Evolutionary conservation across 2,797 vertebrate genomes (phyloP), one percentile per base, ranked within the genome.

Genomic region (Characodon lateralis): DNA sequence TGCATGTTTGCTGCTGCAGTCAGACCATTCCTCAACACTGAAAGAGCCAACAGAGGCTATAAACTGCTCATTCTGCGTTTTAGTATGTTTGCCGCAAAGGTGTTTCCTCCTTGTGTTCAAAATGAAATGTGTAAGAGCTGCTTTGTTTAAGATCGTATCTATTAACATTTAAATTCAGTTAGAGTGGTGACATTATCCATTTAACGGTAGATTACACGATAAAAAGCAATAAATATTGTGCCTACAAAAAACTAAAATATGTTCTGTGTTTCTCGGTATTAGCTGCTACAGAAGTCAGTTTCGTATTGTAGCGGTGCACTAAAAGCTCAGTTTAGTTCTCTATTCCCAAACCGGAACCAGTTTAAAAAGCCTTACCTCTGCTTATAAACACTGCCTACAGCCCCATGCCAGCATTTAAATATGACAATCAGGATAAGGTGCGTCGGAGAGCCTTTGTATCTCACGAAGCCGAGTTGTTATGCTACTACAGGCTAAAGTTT

Each of bases 1-100:
- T 95, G 93, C 96, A 96, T 96, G 88, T 89, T 95, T 89, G 50
- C 86, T 70, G 83, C 82, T 85, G 72, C 80, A 83, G 78, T 91
- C 92, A 92, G 86, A 94, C 85, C 95, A 95, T 95, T 93, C 87
- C 94, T 93, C 71, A 81, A 80, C 53, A 85, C 91, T 90, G 71
- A 55, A 35, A 48, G 4, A 66, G 0, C 13, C 28, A 39, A 77
- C 3, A 31, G 6, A 58, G 50, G 10, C 24, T n/a, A 46, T 28
- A 1, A 39, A 16, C 51, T 20, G 31, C 35, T 5, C 14, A 2
- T 31, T 7, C 10, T 35, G 59, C 1, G 59, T 31, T 56, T 72
- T n/a, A 53, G 24, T 53, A 18, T 26, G 35, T 18, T 58, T 31
- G n/a, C 22, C 39, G 71, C 13, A 10, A 5, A 43, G 1, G 24